Conservation (phyloP, 2,113 vertebrate genomes). For the Erinaceus europaeus region DNA sequence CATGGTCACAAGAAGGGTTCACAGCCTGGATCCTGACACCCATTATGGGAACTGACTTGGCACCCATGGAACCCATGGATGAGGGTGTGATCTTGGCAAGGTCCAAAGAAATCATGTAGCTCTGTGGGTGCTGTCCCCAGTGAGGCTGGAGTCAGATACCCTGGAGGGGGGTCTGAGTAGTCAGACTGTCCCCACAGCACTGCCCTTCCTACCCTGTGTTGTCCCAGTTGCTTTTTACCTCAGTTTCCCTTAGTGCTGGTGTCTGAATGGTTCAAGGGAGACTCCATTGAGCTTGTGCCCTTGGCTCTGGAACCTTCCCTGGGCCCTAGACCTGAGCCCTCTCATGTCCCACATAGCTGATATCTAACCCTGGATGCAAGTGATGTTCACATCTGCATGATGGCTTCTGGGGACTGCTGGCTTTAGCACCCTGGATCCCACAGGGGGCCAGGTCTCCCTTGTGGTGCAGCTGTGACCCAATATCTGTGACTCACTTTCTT, state of each 20-base stretch:
- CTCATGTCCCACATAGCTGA: accelerated
- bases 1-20: too few relatives aligned
- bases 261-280: too few relatives aligned
- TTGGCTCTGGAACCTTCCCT: background rate
- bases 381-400: background rate
- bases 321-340: background rate
- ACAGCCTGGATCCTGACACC: background rate
- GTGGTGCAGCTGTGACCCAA: background rate
- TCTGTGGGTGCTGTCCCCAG: too few relatives aligned
- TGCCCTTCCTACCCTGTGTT: accelerated
- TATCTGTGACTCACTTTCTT: background rate
- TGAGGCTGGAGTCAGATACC: accelerated
- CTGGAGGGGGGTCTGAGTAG: background rate
- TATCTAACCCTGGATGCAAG: accelerated
- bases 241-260: background rate
- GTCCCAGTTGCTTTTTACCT: background rate
- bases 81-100: background rate
- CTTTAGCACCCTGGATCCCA: background rate
- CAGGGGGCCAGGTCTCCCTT: background rate
- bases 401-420: too few relatives aligned
- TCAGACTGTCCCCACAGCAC: accelerated
- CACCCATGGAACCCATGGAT: background rate
- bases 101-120: too few relatives aligned
- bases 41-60: too few relatives aligned
- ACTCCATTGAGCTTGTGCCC: background rate